Evolutionary conservation across 2,113 vertebrate species (phyloP).

Genomic region (Heteronetta atricapilla): DNA sequence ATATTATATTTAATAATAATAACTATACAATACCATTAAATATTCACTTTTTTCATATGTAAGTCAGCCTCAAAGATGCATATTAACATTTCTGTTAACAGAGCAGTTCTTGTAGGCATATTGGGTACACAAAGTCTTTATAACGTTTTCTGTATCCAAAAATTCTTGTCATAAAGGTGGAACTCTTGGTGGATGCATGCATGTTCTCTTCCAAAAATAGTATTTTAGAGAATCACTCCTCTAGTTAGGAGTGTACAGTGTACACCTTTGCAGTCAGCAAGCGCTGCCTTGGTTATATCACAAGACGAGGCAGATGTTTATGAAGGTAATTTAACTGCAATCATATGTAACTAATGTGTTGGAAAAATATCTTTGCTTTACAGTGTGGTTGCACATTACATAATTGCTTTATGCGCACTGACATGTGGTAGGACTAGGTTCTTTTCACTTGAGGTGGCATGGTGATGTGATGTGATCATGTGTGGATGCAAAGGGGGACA

Average conservation of each 20-base stretch:
- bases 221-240: background rate
- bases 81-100: background rate
- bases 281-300: background rate
- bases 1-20: background rate
- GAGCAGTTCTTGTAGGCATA: background rate
- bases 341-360: conserved; percentile 27
- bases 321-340: conserved; percentile 43
- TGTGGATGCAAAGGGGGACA: background rate
- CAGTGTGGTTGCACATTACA: conserved; percentile 14
- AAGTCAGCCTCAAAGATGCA: background rate
- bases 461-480: background rate
- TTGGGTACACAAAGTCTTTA: background rate
- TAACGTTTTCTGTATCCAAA: background rate
- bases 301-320: conserved; percentile 13
- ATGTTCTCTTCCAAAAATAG: background rate
- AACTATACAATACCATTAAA: background rate
- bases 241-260: background rate
- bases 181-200: background rate
- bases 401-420: conserved; percentile 43
- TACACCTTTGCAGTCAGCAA: background rate
- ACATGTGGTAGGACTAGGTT: background rate
- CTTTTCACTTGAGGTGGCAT: background rate
- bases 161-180: background rate
- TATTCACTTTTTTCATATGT: background rate
- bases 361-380: conserved; percentile 14